Base-by-base conservation (phyloP, 1,140 invertebrate species). In the Argopecten irradians region DNA sequence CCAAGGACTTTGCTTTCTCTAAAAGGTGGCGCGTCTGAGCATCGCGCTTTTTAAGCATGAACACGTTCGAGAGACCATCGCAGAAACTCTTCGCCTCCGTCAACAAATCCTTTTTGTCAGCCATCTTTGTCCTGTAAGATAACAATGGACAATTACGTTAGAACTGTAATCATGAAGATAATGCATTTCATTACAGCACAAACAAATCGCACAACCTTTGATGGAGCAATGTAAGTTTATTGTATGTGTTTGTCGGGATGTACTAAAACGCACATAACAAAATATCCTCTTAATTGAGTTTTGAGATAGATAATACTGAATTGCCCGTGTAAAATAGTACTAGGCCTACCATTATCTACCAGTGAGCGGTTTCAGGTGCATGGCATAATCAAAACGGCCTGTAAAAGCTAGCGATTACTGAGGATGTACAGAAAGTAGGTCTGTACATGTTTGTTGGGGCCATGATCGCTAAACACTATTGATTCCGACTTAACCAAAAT, bases 21-120 rank as follows among this genome's bases (percentile, higher is more conserved):
- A 94, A 90, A 2, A 94, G 88, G 39, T 93, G 92, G 84, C 91
- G 91, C 0, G 93, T 92, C 87, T 94, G 94, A n/a, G 92, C 93
- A 84, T 94, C 94, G 33, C 93, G 89, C 85, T 90, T 94, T 86
- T 94, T 94, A 88, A 93, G 88, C 84, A 94, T 90, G 87, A 93
- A 94, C 1, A 94, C 94, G 85, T 93, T 94, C 34, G 91, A 89
- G 32, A 94, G 88, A 82, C 92, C 92, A 87, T 93, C 93, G 83
- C 93, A 93, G 88, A 94, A 94, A 82, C 91, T 93, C 36, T 93
- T 92, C 0, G 93, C 94, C 33, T 94, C 94, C 0, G 91, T 43
- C 32, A 92, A 41, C 32, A 94, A 84, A 83, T 94, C 93, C 87
- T 92, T 93, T n/a, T 93, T 93, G 0, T 83, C 88, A 8, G 93